phyloP scores from a whole-genome alignment of 2,797 vertebrate genomes.

The Neoniphon sammara region DNA sequence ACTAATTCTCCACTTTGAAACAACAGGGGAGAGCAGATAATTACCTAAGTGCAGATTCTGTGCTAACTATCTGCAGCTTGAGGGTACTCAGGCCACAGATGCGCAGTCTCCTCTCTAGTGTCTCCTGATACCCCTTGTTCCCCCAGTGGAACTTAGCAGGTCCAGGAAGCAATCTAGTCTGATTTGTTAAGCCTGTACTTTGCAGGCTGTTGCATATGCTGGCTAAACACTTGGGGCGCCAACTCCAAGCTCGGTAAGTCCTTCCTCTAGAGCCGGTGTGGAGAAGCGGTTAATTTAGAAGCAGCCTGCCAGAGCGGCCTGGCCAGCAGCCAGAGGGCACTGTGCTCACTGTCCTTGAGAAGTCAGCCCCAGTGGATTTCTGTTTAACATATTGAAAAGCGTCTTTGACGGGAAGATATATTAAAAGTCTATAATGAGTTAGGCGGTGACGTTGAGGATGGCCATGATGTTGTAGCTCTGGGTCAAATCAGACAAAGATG shows the following conservation, averaged over 20 bases:
- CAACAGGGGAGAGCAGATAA: conserved; percentile 84
- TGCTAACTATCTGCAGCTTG: conserved; percentile 82
- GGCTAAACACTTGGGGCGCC: conserved; percentile 77
- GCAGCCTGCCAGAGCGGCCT: conserved; percentile 84
- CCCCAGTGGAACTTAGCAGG: conserved; percentile 71
- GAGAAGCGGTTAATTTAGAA: conserved; percentile 86
- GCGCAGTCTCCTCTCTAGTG: conserved; percentile 66
- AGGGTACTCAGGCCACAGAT: conserved; percentile 79
- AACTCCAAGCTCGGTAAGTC: conserved; percentile 78
- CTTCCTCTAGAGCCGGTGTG: conserved; percentile 77
- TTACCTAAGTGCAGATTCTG: conserved; percentile 84
- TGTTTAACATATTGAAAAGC: conserved; percentile 85
- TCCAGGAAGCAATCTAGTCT: conserved; percentile 81
- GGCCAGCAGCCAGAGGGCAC: conserved; percentile 85
- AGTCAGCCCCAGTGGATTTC: conserved; percentile 81
- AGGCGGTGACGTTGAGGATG: conserved; percentile 73
- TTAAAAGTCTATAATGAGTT: conserved; percentile 84
- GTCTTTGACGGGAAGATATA: conserved; percentile 83
- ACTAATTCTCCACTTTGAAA: conserved; percentile 79
- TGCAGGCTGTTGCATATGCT: conserved; percentile 75
- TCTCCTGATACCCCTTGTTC: conserved; percentile 72
- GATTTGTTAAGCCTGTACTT: conserved; percentile 86
- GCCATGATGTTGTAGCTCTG: conserved; percentile 76
- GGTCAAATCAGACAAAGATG: conserved; percentile 83
- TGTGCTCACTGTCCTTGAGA: conserved; percentile 84